Base-by-base conservation (phyloP, 2,113 vertebrate species). In the Psophia crepitans region DNA sequence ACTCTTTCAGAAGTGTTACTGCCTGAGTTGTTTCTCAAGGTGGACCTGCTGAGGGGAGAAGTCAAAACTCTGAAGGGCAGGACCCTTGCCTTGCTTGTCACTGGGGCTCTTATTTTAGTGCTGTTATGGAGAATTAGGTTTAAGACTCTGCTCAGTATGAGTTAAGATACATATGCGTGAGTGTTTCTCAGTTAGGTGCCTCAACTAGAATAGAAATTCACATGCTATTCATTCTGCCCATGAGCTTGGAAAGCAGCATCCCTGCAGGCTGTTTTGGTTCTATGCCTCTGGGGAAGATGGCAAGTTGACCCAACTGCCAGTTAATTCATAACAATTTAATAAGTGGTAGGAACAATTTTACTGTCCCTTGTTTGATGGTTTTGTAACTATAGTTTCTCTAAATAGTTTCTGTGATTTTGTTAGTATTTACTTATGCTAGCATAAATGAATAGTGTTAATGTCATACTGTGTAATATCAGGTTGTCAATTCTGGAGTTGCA, bases 251-350 rank as follows among this genome's bases (percentile, higher is more conserved):
- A 85, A 35, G 58, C 33, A 57, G 26, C 30, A 24, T 76, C 83
- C 27, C 46, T 86, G 16, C 1, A 0, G 43, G 8, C 76, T 2
- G 0, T 51, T 26, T 60, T 71, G 57, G 20, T n/a, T 84, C 92
- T 88, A 33, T 49, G 37, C 53, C 30, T 58, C 44, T 65, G 39
- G 66, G 44, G 76, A 80, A 57, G 44, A 53, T 2, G 4, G 12
- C 23, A 69, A 33, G 24, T 60, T 75, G 54, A 60, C 39, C 43
- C 30, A 90, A 33, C 22, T 76, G 33, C 33, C 44, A 65, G 14
- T 76, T 88, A 82, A 78, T 83, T 82, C 3, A 9, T 68, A 68
- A 22, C 4, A 17, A 77, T 91, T 92, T 80, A 94, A 8, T 70
- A 54, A 76, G 41, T 16, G 14, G 14, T 39, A 77, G 44, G 27